Conservation (phyloP, 1,140 invertebrate genomes). For the Sinonovacula constricta region DNA sequence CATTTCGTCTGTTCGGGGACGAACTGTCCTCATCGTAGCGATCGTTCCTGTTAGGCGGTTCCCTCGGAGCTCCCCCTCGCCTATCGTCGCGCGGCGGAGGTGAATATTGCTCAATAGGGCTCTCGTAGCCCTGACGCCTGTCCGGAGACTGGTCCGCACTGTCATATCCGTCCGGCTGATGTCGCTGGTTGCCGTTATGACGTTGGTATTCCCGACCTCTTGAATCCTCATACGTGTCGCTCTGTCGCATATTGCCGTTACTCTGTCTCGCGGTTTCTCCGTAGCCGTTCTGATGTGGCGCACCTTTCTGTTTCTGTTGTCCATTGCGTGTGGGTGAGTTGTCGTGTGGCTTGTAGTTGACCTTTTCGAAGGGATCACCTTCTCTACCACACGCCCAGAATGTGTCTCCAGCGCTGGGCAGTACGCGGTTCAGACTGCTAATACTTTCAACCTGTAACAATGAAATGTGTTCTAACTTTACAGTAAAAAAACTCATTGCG, state of each 20-base stretch:
- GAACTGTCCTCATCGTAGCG: not conserved
- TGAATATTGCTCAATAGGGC: not conserved
- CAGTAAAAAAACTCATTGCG: too few species aligned
- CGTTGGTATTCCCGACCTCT: not conserved
- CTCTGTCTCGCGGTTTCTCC: not conserved
- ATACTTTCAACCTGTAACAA: not conserved
- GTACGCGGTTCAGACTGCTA: not conserved
- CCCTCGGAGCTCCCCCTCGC: not conserved
- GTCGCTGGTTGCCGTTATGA: not conserved
- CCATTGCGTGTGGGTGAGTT: not conserved
- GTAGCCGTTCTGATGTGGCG: not conserved
- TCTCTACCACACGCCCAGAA: not conserved
- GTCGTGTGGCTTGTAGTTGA: not conserved
- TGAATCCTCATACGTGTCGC: not conserved
- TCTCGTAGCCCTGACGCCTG: not conserved
- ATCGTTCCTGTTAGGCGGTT: not conserved
- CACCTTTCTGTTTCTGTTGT: not conserved
- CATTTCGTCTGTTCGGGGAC: not conserved
- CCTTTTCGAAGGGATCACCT: not conserved
- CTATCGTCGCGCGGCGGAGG: not conserved
- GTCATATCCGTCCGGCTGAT: not conserved
- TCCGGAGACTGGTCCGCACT: not conserved
- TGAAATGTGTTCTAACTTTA: too few species aligned
- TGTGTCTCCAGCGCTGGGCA: not conserved
- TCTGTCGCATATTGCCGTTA: not conserved